Percentiles rank a stretch among this genome's conserved stretches.
Evolutionary conservation across 2,113 vertebrate genomes (phyloP).

Genomic region (Bos taurus): ARS-UCD2.0 NC_037329.1:91016001-91016500

Average conservation of each 20-base stretch:
- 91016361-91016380: constrained; percentile 36
- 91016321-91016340: background rate
- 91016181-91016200: constrained; percentile 38
- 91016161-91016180: constrained; percentile 38
- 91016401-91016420: constrained; percentile 43
- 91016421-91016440: constrained; percentile 29
- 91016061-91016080: constrained; percentile 41
- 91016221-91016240: constrained; percentile 42
- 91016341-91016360: constrained; percentile 51
- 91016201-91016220: background rate
- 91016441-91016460: constrained; percentile 52
- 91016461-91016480: constrained; percentile 63
- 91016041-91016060: background rate
- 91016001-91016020: constrained; percentile 39
- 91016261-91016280: constrained; percentile 23
- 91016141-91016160: constrained; percentile 44
- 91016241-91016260: constrained; percentile 34
- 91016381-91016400: constrained; percentile 33
- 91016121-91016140: constrained; percentile 40
- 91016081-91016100: constrained; percentile 10
- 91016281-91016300: constrained; percentile 31
- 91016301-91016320: constrained; percentile 48
- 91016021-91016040: constrained; percentile 55
- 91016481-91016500: constrained; percentile 27
- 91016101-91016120: constrained; percentile 45